These are phyloP conservation scores for Salarias fasciatus DNA, from an alignment of 2,797 vertebrate species.

Conservation along the genomic window DNA sequence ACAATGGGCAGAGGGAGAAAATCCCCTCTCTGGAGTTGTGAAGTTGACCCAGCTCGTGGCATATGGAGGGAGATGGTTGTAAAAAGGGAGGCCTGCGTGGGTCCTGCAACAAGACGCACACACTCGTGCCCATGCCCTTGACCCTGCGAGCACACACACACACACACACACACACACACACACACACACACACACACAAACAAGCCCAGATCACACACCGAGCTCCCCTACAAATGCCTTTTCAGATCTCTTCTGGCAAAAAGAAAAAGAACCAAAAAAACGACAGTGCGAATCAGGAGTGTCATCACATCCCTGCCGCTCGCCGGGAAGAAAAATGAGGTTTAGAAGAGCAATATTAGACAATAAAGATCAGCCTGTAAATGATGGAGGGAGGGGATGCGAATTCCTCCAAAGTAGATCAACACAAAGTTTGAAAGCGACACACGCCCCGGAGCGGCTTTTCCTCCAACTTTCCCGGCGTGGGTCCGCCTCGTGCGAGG, in stretches of 20 bases:
- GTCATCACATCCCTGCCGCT: slow-evolving; percentile 50
- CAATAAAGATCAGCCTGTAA: slow-evolving; percentile 37
- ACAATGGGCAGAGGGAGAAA: slow-evolving; percentile 66
- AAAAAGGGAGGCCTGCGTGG: slow-evolving; percentile 57
- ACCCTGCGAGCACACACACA: slow-evolving; percentile 10
- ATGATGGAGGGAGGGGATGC: slow-evolving; percentile 31
- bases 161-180: slow-evolving; percentile 1
- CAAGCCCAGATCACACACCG: slow-evolving; percentile 4
- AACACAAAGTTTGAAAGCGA: slow-evolving; percentile 37
- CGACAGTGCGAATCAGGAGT: slow-evolving; percentile 37
- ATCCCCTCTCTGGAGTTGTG: slow-evolving; percentile 54
- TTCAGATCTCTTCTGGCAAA: slow-evolving; percentile 24
- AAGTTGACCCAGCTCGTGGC: slow-evolving; percentile 61
- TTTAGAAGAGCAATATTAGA: slow-evolving; percentile 57
- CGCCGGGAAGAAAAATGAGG: slow-evolving; percentile 46
- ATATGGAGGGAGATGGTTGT: slow-evolving; percentile 61
- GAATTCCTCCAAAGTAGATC: slow-evolving; percentile 36
- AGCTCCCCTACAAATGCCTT: slow-evolving; percentile 3
- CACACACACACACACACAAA: slow-evolving; percentile 24
- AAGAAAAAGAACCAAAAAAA: slow-evolving; percentile 30
- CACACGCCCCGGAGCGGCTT: slow-evolving; percentile 1
- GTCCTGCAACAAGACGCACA: slow-evolving; percentile 29
- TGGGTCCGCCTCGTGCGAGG: slow-evolving; percentile 1
- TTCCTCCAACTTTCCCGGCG: slow-evolving; percentile 14
- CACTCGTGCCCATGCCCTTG: slow-evolving; percentile 18